phyloP scores from a whole-genome alignment of 2,888 invertebrate genomes.

The Chloroclystis v-ata region DNA sequence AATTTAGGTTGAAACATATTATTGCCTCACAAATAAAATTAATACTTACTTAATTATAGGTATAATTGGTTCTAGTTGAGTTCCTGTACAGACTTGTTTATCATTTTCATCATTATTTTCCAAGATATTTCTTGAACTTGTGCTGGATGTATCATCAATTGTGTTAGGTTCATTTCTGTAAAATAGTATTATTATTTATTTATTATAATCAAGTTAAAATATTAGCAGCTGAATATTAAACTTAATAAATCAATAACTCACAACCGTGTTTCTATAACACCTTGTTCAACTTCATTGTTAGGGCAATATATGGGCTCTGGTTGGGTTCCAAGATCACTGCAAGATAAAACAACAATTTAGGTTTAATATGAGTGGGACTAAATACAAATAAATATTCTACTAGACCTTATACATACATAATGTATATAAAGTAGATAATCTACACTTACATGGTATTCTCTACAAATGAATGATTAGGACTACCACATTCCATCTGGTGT shows the following conservation, averaged over 20 bases:
- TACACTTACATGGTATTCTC: background rate
- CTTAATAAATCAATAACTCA: no score
- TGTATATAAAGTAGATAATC: no score
- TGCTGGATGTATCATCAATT: background rate
- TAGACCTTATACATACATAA: no score
- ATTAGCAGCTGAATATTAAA: no score
- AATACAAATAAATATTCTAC: no score
- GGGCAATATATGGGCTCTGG: no score
- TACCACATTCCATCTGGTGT: background rate
- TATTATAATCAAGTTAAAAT: background rate
- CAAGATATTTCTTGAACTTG: no score
- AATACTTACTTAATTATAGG: slow-evolving; percentile 38
- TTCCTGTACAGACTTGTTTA: background rate
- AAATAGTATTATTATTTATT: background rate
- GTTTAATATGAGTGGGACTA: no score
- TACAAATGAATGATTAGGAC: background rate
- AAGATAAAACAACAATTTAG: no score
- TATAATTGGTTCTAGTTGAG: slow-evolving; percentile 32
- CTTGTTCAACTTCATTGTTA: background rate
- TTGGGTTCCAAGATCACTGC: no score
- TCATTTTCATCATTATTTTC: background rate
- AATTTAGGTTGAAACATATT: no score
- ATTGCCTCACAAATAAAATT: no score
- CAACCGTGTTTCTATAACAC: background rate
- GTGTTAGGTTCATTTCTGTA: slow-evolving; percentile 8